A percentile compares a stretch with the other conserved stretches of the same genome.
Evolutionary conservation across 2,888 invertebrate species (phyloP).

Genomic region (Sphaerophoria rueppellii): DNA sequence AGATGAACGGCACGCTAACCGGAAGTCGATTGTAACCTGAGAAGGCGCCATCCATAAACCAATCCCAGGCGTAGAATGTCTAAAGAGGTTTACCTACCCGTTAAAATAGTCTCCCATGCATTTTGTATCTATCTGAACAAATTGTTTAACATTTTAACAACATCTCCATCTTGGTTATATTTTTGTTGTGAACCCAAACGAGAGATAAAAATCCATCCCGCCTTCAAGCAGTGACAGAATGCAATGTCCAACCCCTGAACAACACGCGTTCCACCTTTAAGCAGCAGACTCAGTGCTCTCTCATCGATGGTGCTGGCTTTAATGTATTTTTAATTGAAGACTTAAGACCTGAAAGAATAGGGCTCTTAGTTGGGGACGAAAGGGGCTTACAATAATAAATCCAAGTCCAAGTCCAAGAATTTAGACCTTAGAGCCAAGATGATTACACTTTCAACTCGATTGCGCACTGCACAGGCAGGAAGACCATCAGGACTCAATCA

Average conservation of each 20-base stretch:
- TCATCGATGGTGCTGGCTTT: conserved; percentile 39
- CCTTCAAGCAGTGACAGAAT: conserved; percentile 69
- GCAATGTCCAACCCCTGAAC: conserved; percentile 64
- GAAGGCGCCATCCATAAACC: conserved; percentile 53
- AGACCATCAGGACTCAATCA: conserved; percentile 46
- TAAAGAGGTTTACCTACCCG: conserved; percentile 20
- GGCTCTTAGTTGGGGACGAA: not conserved
- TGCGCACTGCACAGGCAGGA: conserved; percentile 15
- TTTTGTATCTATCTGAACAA: conserved; percentile 56
- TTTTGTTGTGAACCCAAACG: not conserved
- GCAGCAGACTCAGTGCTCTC: conserved; percentile 19
- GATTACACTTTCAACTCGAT: conserved; percentile 48
- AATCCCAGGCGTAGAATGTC: not conserved
- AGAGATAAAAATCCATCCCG: conserved; percentile 59
- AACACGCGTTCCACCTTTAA: conserved; percentile 70
- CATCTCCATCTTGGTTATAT: conserved; percentile 11
- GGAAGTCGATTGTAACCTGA: conserved; percentile 60
- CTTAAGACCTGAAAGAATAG: conserved; percentile 51
- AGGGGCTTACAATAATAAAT: conserved; percentile 1
- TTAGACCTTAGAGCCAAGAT: conserved; percentile 36
- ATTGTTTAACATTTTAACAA: conserved; percentile 65
- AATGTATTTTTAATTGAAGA: conserved; percentile 73
- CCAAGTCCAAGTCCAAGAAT: conserved; percentile 46
- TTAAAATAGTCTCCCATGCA: conserved; percentile 55
- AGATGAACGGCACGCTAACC: conserved; percentile 56